Percentiles rank a stretch among this genome's conserved stretches.
Conservation (phyloP, 2,797 vertebrate species). For the Onychomys torridus region DNA sequence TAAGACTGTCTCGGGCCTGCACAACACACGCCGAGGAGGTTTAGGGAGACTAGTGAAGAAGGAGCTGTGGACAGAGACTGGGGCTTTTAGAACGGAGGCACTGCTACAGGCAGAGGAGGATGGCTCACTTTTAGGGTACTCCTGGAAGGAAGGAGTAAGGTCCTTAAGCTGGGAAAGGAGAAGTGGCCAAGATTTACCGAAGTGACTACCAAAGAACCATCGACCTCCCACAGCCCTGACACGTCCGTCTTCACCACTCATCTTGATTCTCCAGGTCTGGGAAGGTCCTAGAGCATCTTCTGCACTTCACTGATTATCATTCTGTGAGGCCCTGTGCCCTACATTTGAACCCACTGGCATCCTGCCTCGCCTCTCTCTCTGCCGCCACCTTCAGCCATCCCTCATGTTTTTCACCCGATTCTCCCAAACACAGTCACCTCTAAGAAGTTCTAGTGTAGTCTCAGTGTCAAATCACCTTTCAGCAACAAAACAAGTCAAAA, state of each 20-base stretch:
- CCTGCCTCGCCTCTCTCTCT: neutral
- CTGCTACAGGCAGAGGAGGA: neutral
- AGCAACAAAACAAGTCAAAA: neutral
- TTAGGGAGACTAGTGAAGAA: neutral
- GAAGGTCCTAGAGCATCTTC: neutral
- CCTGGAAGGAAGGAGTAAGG: neutral
- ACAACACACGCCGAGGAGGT: neutral
- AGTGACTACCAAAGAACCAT: neutral
- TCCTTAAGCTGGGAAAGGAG: accelerated
- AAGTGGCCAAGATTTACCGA: neutral
- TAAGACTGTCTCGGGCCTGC: neutral
- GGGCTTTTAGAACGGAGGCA: neutral
- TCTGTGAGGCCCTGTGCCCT: neutral
- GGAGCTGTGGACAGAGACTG: accelerated
- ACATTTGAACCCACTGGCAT: neutral
- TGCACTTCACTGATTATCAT: accelerated
- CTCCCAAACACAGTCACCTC: neutral
- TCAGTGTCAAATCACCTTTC: neutral
- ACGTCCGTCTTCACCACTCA: neutral
- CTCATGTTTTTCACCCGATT: neutral
- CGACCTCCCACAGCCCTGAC: neutral
- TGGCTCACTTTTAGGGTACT: neutral
- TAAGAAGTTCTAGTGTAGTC: neutral
- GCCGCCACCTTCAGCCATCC: neutral
- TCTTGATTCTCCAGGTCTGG: too few species aligned